Base-by-base conservation (phyloP, 1,140 invertebrate species). In the Calycopis cecrops region DNA sequence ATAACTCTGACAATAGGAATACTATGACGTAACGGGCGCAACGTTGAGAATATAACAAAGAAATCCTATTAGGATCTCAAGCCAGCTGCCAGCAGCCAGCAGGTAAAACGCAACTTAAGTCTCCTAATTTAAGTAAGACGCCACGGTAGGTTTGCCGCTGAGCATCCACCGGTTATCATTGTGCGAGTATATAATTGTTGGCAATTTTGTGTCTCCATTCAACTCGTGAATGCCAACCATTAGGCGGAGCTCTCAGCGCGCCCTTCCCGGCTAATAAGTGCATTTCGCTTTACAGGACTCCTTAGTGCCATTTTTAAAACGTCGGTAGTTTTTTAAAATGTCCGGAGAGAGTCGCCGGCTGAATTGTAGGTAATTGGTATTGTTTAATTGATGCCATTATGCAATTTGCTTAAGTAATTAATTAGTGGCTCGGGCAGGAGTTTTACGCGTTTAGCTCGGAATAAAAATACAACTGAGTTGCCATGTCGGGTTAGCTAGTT, bases 171-270 rank as follows among this genome's bases (percentile, higher is more conserved):
- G 65, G 80, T 85, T 85, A 85, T 85, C 82, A 85, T 85, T 82
- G 73, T 76, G 63, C 71, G 77, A 85, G 82, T 79, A 79, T 84
- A 82, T 85, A 85, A 85, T 85, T 85, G 82, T 82, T 82, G 77
- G 80, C 75, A 86, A 86, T 86, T 83, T 79, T 60, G 67, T 79
- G 73, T 77, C 67, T 76, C 79, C 71, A 85, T 85, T 85, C 81
- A 85, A 63, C 65, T 60, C 63, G 64, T 85, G 79, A 85, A 85
- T 83, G 70, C 74, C 67, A 79, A 75, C 81, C 81, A 85, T 85
- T 85, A 85, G 82, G 69, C 79, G 53, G 64, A 74, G 70, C 79
- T 74, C 76, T 80, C 75, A 68, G 59, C 61, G 74, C 71, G 71
- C 79, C 76, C 75, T 76, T 69, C 69, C 71, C 68, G 64, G 76